Evolutionary conservation across 2,113 vertebrate genomes (phyloP).

Genomic region (Illadopsis cleaveri): DNA sequence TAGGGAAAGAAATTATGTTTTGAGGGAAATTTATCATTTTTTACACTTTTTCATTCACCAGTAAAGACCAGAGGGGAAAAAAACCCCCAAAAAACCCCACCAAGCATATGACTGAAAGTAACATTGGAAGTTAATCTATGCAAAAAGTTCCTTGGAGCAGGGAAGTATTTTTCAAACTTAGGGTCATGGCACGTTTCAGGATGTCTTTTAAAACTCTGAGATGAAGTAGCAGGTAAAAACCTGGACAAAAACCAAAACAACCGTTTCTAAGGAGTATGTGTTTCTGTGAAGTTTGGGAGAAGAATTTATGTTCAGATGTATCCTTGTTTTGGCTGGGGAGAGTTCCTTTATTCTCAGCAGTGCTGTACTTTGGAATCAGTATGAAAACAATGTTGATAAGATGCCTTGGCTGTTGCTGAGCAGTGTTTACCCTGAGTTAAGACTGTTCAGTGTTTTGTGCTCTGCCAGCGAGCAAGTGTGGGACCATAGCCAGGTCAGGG

Average conservation of each 20-base stretch:
- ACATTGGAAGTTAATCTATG: background rate
- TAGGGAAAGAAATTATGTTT: background rate
- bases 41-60: background rate
- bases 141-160: fast-evolving
- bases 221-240: background rate
- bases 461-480: background rate
- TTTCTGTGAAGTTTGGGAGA: background rate
- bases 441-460: background rate
- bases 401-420: background rate
- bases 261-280: fast-evolving
- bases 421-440: too few relatives aligned
- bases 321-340: background rate
- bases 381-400: background rate
- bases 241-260: background rate
- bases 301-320: background rate
- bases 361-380: background rate
- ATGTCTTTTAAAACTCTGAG: background rate
- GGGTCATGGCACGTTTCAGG: background rate
- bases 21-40: background rate
- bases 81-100: background rate
- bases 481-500: background rate
- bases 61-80: background rate
- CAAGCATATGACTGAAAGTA: background rate
- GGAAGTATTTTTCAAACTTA: background rate
- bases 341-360: background rate